Evolutionary conservation across 2,797 vertebrate genomes (phyloP), one percentile per base, ranked within the genome.

Genomic region (Gadopsis marmoratus): DNA sequence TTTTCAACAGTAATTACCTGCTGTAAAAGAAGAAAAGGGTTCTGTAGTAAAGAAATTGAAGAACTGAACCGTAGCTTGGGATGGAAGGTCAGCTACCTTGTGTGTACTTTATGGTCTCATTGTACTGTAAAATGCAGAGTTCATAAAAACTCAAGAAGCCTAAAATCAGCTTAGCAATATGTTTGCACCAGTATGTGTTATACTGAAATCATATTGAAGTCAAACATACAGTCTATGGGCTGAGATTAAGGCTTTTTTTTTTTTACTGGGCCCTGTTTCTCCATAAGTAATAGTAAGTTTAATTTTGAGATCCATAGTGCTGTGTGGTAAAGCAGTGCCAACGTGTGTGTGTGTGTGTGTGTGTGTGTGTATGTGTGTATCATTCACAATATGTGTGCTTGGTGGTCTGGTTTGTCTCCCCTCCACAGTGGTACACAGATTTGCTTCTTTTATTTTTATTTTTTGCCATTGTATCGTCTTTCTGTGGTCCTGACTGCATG

Each of bases 381-480:
- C 13, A 7, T 35, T 17, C 17, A 47, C 45, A 19, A 37, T 75
- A 47, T 48, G 43, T 85, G 13, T 51, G 60, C 12, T 16, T 75
- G 79, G 55, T 39, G n/a, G 50, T 76, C 59, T 74, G 74, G 33
- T 47, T 68, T 63, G 68, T 39, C 48, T 75, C 83, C 43, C 55
- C 66, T 71, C 77, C 53, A 48, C 75, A 48, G 39, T n/a, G 7
- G 43, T 61, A 55, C 82, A 83, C 65, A 88, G 56, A 86, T 45
- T 35, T 43, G 26, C 26, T n/a, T n/a, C n/a, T n/a, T n/a, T n/a
- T 26, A 26, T 33, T n/a, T 4, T 75, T n/a, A n/a, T n/a, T 78
- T 66, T 88, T 81, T 55, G 56, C 64, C 58, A 68, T 45, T 5
- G 35, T 73, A 78, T 88, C 45, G 41, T 83, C 64, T 80, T 74